Conservation (phyloP, 2,113 vertebrate genomes). For the Tor tambroides region DNA sequence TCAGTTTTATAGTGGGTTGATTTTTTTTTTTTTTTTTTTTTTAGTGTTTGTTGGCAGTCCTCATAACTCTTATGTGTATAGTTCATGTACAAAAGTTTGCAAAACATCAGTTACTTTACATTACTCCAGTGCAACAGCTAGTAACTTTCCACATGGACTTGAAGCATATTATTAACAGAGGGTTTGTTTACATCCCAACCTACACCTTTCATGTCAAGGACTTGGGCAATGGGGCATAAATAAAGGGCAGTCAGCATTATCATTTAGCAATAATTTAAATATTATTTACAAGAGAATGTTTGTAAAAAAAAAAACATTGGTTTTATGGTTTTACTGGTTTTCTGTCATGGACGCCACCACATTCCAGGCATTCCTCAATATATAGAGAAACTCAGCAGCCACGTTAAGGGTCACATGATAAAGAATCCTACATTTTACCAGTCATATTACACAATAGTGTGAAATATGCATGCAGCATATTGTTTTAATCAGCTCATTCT, state of each 20-base stretch:
- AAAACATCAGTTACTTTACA: not conserved
- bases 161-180: not conserved
- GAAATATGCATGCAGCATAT: not conserved
- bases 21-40: not conserved
- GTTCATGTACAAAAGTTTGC: not conserved
- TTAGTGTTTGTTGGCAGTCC: not conserved
- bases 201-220: not conserved
- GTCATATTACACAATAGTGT: no score
- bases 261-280: not conserved
- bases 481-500: not conserved
- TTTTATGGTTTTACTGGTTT: not conserved
- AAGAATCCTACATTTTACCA: not conserved
- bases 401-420: not conserved
- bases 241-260: no score
- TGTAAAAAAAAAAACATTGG: not conserved
- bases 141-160: conserved; percentile 17
- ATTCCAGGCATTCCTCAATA: conserved; percentile 12
- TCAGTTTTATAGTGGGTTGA: not conserved
- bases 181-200: not conserved
- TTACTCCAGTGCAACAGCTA: not conserved
- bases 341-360: not conserved
- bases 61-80: not conserved
- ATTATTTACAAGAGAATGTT: not conserved
- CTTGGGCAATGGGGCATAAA: not conserved
- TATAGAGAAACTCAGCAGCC: not conserved